Conservation (phyloP, 2,113 vertebrate species). For the Semnornis frantzii region DNA sequence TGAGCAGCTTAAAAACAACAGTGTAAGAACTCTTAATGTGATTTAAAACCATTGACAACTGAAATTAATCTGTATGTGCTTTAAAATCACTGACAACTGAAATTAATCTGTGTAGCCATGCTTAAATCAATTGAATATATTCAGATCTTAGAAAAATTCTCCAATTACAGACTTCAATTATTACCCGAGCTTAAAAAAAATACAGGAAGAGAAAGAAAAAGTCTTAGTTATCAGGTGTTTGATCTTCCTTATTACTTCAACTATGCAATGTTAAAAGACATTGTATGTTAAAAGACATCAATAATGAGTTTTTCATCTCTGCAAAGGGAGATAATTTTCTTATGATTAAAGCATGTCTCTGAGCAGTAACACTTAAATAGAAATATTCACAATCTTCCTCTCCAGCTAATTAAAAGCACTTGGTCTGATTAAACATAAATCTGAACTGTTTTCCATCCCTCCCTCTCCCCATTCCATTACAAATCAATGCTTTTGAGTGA, state of each 20-base stretch:
- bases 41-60: constrained; percentile 11
- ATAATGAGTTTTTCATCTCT: constrained; percentile 46
- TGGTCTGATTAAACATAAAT: constrained; percentile 30
- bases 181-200: constrained; percentile 11
- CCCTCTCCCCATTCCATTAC: neutral
- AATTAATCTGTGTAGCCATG: neutral
- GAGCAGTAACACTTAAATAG: constrained; percentile 50
- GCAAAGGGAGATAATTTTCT: constrained; percentile 44
- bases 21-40: neutral
- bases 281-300: constrained; percentile 28
- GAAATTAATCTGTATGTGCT: neutral
- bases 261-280: constrained; percentile 30
- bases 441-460: constrained; percentile 35
- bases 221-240: constrained; percentile 12
- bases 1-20: neutral
- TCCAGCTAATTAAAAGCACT: constrained; percentile 63
- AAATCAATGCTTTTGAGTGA: constrained; percentile 10
- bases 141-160: constrained; percentile 22
- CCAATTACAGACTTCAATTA: constrained; percentile 47
- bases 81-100: neutral
- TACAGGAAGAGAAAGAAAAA: neutral
- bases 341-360: constrained; percentile 55
- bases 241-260: constrained; percentile 23
- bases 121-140: constrained; percentile 59
- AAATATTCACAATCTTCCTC: constrained; percentile 35